These are phyloP conservation scores for Monochamus saltuarius DNA, from an alignment of 1,140 invertebrate genomes.

Conservation along the genomic window DNA sequence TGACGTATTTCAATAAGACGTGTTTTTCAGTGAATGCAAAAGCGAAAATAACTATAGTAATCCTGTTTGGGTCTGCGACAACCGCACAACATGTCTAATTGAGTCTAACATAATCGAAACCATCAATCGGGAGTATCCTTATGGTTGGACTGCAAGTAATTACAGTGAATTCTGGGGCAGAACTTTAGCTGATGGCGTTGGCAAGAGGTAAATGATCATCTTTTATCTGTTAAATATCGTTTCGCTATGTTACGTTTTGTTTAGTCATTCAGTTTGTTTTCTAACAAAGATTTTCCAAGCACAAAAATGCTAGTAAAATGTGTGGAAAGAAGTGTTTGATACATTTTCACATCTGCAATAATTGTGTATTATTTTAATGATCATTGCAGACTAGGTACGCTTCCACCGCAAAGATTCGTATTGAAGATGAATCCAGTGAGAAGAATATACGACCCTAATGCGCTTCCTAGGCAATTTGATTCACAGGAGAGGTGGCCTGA, in stretches of 20 bases:
- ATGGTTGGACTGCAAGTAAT: constrained; percentile 76
- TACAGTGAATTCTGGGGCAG: constrained; percentile 82
- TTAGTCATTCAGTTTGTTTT: background rate
- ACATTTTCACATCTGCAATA: background rate
- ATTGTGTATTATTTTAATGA: background rate
- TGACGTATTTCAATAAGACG: background rate
- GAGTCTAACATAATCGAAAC: constrained; percentile 65
- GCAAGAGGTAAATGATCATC: constrained; percentile 55
- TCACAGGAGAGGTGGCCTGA: constrained; percentile 71
- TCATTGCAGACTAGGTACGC: constrained; percentile 54
- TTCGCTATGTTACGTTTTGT: background rate
- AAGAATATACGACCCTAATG: constrained; percentile 59
- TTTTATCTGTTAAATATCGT: background rate
- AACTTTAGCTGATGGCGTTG: constrained; percentile 77
- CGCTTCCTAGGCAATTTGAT: constrained; percentile 72
- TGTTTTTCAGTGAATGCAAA: constrained; percentile 38
- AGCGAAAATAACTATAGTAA: constrained; percentile 43
- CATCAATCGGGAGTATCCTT: constrained; percentile 61
- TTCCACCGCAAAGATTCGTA: constrained; percentile 61
- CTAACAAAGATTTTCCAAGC: background rate
- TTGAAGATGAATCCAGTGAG: constrained; percentile 69
- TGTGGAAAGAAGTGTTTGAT: background rate
- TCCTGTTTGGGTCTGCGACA: constrained; percentile 64
- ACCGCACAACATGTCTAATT: constrained; percentile 73
- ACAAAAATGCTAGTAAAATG: background rate